Evolutionary conservation across 2,888 invertebrate species (phyloP).

Genomic region (Cataglyphis cursor): DNA sequence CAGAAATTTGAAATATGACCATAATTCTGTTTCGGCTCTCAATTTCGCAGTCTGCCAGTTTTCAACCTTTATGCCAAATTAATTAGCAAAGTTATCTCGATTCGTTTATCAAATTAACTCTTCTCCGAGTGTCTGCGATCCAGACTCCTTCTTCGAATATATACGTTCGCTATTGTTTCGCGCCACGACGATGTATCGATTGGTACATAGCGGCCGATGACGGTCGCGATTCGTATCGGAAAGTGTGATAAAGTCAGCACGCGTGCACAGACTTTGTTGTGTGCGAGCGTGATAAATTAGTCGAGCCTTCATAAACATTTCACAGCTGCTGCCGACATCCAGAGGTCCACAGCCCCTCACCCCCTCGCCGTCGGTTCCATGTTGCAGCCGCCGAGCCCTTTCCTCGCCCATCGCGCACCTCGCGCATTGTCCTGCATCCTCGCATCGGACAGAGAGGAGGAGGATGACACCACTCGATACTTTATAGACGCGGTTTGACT

Average conservation of each 20-base stretch:
- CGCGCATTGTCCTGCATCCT: conserved; percentile 48
- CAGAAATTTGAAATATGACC: conserved; percentile 36
- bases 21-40: conserved; percentile 9
- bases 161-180: conserved; percentile 55
- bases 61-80: neutral
- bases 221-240: conserved; percentile 50
- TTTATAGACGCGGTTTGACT: conserved; percentile 74
- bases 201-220: conserved; percentile 46
- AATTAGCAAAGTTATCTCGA: conserved; percentile 30
- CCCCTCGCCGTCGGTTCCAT: conserved; percentile 50
- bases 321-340: conserved; percentile 85
- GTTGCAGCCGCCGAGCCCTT: conserved; percentile 58
- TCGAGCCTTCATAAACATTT: conserved; percentile 86
- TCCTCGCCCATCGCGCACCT: conserved; percentile 48
- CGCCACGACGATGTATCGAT: conserved; percentile 68
- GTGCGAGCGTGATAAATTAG: conserved; percentile 84
- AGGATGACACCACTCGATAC: conserved; percentile 71
- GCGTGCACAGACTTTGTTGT: conserved; percentile 61
- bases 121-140: conserved; percentile 22
- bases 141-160: conserved; percentile 57
- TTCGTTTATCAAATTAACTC: conserved; percentile 13
- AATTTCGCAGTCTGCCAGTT: conserved; percentile 20
- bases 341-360: conserved; percentile 58
- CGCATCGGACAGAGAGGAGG: conserved; percentile 40
- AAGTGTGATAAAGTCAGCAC: conserved; percentile 74